These are phyloP conservation scores for Copsychus sechellarum DNA, from an alignment of 2,113 vertebrate species.

Conservation along the genomic window DNA sequence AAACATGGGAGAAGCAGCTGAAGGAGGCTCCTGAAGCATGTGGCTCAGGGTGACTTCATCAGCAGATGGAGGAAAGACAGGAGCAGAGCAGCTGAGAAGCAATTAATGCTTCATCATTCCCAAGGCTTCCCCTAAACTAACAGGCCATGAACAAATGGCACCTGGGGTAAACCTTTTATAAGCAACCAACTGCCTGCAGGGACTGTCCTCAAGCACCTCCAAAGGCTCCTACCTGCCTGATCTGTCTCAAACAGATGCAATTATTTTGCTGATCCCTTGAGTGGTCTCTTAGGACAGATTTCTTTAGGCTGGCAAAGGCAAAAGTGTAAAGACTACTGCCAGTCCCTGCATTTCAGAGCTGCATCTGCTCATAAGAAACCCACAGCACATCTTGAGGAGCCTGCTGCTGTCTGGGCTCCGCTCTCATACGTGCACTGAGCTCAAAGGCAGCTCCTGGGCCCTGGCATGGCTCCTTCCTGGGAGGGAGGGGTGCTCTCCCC, in stretches of 20 bases:
- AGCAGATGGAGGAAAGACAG: not conserved
- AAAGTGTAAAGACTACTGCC: not conserved
- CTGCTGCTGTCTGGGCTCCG: not conserved
- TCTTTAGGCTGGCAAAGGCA: not conserved
- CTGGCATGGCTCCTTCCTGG: accelerated
- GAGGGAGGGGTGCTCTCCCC: not conserved
- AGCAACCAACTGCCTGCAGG: not conserved
- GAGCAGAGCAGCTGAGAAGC: not conserved
- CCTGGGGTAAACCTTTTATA: not conserved
- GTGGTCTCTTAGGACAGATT: not conserved
- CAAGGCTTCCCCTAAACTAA: not conserved
- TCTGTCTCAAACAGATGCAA: not conserved
- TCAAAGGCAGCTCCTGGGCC: not conserved
- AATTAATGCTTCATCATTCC: not conserved
- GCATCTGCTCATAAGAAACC: not conserved
- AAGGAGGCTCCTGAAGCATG: not conserved
- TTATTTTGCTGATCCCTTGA: not conserved
- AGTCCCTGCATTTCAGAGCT: not conserved
- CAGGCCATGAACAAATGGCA: not conserved
- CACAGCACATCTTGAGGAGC: not conserved
- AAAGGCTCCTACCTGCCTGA: not conserved
- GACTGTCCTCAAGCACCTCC: not conserved
- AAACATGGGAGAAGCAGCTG: not conserved
- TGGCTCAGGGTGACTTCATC: not conserved
- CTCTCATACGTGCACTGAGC: accelerated